phyloP scores from a whole-genome alignment of 2,113 vertebrate species.

The Passerina amoena region DNA sequence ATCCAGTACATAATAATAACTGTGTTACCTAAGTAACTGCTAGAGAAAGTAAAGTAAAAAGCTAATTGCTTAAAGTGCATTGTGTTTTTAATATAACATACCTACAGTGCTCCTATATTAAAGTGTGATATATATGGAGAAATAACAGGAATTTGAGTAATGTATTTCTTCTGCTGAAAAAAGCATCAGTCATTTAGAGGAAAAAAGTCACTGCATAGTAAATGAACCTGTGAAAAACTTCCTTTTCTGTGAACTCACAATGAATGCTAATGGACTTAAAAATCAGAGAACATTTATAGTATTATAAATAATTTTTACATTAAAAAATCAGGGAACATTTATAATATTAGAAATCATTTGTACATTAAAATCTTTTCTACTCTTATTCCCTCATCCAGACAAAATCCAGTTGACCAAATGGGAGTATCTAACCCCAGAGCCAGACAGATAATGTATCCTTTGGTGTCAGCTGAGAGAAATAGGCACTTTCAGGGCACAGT shows the following conservation, averaged over 20 bases:
- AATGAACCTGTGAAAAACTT: background rate
- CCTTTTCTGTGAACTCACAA: background rate
- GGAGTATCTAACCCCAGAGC: background rate
- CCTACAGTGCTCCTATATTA: background rate
- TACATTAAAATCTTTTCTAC: background rate
- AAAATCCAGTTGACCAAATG: background rate
- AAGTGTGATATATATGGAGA: background rate
- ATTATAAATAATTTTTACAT: background rate
- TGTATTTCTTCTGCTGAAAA: background rate
- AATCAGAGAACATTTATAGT: background rate
- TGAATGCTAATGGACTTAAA: background rate
- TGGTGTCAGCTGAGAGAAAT: background rate
- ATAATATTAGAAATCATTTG: background rate
- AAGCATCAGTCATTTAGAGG: background rate
- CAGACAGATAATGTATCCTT: background rate
- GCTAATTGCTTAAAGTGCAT: background rate
- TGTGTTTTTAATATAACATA: conserved; percentile 23
- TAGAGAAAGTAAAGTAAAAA: background rate
- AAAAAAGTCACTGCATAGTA: background rate
- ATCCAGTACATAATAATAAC: conserved; percentile 8
- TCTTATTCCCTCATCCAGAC: background rate
- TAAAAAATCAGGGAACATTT: background rate
- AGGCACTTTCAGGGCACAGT: background rate
- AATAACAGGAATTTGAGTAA: background rate
- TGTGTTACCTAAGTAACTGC: conserved; percentile 39